Conservation (phyloP, 1,140 invertebrate genomes). For the Pemphigus obesinymphae region DNA sequence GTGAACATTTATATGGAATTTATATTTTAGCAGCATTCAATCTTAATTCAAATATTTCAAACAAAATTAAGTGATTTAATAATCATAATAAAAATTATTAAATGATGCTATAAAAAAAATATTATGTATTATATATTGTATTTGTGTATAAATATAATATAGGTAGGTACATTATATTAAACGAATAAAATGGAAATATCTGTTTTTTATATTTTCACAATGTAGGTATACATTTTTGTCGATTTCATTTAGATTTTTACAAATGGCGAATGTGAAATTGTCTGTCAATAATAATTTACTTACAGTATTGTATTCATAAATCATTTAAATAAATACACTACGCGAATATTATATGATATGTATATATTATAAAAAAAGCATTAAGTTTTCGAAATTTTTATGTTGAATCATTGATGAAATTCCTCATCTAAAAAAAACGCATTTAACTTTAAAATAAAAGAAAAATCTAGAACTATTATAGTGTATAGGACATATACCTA, state of each 20-base stretch:
- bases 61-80: too few species aligned
- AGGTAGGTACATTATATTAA: too few species aligned
- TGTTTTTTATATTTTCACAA: neutral
- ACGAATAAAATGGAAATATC: neutral
- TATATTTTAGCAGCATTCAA: too few species aligned
- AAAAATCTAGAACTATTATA: neutral
- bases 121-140: too few species aligned
- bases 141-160: neutral
- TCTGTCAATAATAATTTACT: constrained; percentile 3
- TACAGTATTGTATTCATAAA: neutral
- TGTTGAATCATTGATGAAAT: neutral
- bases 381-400: neutral
- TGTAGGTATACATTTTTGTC: neutral
- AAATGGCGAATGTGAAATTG: neutral
- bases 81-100: too few species aligned
- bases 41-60: too few species aligned
- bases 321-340: neutral
- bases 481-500: too few species aligned
- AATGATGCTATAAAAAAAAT: too few species aligned
- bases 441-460: neutral
- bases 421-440: neutral
- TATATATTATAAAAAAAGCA: neutral
- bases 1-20: too few species aligned
- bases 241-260: neutral
- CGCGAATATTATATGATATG: neutral